Conservation (phyloP, 2,797 vertebrate species). For the Capromys pilorides region DNA sequence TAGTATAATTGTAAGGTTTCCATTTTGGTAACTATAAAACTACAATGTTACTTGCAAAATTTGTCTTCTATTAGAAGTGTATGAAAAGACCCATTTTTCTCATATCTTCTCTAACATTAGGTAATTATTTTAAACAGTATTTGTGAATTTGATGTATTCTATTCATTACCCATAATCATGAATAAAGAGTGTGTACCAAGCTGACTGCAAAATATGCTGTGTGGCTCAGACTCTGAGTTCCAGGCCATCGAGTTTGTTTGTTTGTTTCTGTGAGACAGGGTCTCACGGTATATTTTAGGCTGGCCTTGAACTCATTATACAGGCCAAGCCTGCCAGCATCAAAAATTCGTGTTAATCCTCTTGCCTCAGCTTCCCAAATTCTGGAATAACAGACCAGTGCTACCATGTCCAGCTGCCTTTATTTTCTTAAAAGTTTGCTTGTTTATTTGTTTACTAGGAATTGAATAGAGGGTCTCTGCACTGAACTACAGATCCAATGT, state of each 20-base stretch:
- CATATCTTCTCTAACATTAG: not conserved
- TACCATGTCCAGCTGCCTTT: not conserved
- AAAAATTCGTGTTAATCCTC: not conserved
- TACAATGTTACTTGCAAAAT: not conserved
- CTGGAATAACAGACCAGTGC: not conserved
- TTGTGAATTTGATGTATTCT: not conserved
- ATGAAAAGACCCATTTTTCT: slow-evolving; percentile 33
- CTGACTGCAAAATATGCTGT: not conserved
- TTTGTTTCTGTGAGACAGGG: not conserved
- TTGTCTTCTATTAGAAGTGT: slow-evolving; percentile 33
- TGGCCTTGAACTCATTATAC: not conserved
- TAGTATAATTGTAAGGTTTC: not conserved
- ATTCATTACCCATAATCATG: slow-evolving; percentile 18
- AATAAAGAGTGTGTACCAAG: not conserved
- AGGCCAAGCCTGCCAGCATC: not conserved
- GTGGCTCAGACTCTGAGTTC: not conserved
- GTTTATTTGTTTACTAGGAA: not conserved
- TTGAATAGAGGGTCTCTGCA: not conserved
- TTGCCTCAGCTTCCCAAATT: not conserved
- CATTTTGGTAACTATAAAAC: not conserved
- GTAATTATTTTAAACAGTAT: slow-evolving; percentile 58
- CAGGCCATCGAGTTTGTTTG: not conserved
- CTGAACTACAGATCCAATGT: not conserved
- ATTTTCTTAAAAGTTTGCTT: not conserved
- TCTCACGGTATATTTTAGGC: not conserved